Conservation (phyloP, 2,113 vertebrate species). For the Anhinga anhinga region DNA sequence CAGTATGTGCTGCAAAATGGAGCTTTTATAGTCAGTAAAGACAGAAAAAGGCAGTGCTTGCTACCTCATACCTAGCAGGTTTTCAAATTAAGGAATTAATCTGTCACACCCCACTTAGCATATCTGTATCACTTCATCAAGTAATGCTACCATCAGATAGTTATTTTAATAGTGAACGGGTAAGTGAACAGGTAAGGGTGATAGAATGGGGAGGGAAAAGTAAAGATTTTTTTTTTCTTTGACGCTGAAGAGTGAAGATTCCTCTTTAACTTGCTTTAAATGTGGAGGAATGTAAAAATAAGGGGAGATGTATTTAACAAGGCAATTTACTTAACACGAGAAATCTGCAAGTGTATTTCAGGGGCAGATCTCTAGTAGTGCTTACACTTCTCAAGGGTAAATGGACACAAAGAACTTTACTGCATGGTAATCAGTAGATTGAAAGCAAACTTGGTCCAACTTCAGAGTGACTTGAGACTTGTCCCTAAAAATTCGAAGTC, state of each 20-base stretch:
- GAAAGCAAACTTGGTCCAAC: not conserved
- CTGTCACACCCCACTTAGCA: conserved; percentile 63
- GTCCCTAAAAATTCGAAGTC: not conserved
- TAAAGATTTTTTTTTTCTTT: not conserved
- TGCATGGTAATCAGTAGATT: too few species aligned
- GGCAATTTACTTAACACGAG: not conserved
- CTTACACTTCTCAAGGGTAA: not conserved
- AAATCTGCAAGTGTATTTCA: not conserved
- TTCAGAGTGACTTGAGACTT: not conserved
- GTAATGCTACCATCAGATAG: conserved; percentile 32
- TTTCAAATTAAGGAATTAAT: conserved; percentile 70
- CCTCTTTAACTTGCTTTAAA: not conserved
- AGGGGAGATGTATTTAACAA: not conserved
- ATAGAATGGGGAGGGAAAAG: not conserved
- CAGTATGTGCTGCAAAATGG: conserved; percentile 7
- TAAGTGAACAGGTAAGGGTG: conserved; percentile 49
- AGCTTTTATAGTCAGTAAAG: conserved; percentile 65
- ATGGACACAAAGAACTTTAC: not conserved
- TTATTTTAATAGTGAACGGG: conserved; percentile 63
- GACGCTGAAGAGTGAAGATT: not conserved
- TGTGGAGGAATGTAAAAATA: not conserved
- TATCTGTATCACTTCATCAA: conserved; percentile 46
- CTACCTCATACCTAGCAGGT: conserved; percentile 38
- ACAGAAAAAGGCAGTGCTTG: conserved; percentile 20
- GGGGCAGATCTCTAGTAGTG: not conserved